Base-by-base conservation (phyloP, 2,797 vertebrate species). In the Chelidonichthys spinosus region DNA sequence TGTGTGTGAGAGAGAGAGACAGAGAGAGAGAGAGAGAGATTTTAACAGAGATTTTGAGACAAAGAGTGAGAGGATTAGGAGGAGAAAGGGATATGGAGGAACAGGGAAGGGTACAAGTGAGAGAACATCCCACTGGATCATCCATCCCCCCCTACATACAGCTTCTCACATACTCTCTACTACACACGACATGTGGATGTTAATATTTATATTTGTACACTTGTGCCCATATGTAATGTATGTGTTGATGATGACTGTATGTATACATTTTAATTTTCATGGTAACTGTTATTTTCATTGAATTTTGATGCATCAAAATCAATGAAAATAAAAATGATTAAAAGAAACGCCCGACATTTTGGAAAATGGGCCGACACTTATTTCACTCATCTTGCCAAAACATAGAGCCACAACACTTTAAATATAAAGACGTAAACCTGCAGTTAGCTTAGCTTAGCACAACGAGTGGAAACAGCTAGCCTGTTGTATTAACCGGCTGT, bases 51-150 rank as follows among this genome's bases (percentile, higher is more conserved):
- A 87, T 85, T 86, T 72, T 74, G 77, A 85, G 76, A 90, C 79
- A 88, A 90, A 91, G 86, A 87, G 65, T 61, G 61, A 80, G 72
- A 83, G 82, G 84, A 86, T 83, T 86, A 80, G 79, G 63, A 72
- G 59, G 76, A 86, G 78, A 81, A 69, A 46, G 15, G 71, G 79
- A 78, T 83, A 69, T 75, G 71, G 79, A 80, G 81, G 66, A 83
- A 79, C 68, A 81, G 77, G 70, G 73, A 78, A 74, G 71, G 77
- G 85, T 75, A 81, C 72, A 79, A 64, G 68, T 50, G 68, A 78
- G 46, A 79, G 64, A 87, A 64, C 69, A 74, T 72, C 72, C 69
- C 69, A 71, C 42, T 50, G 68, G 72, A 86, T 81, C 78, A 83
- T 85, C 69, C 74, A 55, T 32, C 44, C 40, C 73, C 63, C 72